These are phyloP conservation scores for Anas flavirostris DNA, from an alignment of 2,797 vertebrate genomes.

Conservation along the genomic window DNA sequence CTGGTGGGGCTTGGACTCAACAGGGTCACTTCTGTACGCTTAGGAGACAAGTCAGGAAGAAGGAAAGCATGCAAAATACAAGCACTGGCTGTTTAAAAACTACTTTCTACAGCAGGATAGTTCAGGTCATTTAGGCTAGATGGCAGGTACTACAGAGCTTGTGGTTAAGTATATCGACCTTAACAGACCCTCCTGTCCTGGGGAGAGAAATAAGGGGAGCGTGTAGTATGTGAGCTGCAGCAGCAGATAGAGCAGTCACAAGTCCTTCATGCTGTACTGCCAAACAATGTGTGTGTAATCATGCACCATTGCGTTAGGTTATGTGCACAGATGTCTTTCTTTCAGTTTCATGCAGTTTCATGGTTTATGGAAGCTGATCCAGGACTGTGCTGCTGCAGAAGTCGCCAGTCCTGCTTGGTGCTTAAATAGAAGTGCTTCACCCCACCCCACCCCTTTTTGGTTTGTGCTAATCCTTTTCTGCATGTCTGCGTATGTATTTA, in stretches of 20 bases:
- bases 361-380: background rate
- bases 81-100: background rate
- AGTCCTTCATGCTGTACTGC: background rate
- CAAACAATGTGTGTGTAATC: background rate
- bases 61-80: too few relatives aligned
- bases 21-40: background rate
- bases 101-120: background rate
- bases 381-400: background rate
- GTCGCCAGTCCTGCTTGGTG: background rate
- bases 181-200: background rate
- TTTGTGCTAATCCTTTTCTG: background rate
- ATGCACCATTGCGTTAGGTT: constrained; percentile 2
- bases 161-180: background rate
- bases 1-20: background rate
- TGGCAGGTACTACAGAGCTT: background rate
- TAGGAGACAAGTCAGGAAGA: background rate
- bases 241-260: background rate
- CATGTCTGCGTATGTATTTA: background rate
- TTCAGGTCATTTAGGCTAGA: background rate
- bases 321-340: background rate
- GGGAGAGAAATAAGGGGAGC: background rate
- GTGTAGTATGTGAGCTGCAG: background rate
- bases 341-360: background rate
- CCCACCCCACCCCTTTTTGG: rapidly evolving
- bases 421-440: background rate